Evolutionary conservation across 2,797 vertebrate species (phyloP).

Genomic region (Potorous gilbertii): DNA sequence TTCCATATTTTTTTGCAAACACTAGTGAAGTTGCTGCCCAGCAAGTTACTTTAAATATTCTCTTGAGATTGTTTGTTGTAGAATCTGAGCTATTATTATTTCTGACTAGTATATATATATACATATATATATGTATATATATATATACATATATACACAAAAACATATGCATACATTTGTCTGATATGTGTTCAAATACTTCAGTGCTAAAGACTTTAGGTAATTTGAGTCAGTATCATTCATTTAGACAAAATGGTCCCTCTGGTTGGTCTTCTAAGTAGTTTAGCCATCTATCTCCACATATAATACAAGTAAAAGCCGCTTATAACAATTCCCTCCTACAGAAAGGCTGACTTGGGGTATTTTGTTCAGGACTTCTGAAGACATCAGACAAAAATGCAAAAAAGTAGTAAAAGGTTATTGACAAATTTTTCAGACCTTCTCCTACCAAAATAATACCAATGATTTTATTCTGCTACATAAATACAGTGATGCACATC

Average conservation of each 20-base stretch:
- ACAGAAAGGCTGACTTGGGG: background rate
- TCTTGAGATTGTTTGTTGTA: background rate
- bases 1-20: constrained; percentile 8
- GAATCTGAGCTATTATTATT: background rate
- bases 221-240: background rate
- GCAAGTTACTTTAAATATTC: constrained; percentile 15
- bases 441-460: background rate
- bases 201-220: background rate
- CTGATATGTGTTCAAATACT: background rate
- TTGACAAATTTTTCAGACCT: constrained; percentile 16
- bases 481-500: constrained; percentile 27
- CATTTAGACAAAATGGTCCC: background rate
- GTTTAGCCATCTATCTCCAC: background rate
- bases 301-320: background rate
- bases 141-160: background rate
- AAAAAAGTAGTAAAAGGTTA: constrained; percentile 11
- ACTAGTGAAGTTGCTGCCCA: background rate
- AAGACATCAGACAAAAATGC: constrained; percentile 5
- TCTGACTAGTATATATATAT: no score
- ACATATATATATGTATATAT: background rate
- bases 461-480: background rate
- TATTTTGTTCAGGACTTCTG: constrained; percentile 11
- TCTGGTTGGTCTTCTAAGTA: background rate
- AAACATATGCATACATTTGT: no score
- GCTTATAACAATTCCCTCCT: background rate